Conservation (phyloP, 2,888 invertebrate species). For the Aleiodes testaceus region DNA sequence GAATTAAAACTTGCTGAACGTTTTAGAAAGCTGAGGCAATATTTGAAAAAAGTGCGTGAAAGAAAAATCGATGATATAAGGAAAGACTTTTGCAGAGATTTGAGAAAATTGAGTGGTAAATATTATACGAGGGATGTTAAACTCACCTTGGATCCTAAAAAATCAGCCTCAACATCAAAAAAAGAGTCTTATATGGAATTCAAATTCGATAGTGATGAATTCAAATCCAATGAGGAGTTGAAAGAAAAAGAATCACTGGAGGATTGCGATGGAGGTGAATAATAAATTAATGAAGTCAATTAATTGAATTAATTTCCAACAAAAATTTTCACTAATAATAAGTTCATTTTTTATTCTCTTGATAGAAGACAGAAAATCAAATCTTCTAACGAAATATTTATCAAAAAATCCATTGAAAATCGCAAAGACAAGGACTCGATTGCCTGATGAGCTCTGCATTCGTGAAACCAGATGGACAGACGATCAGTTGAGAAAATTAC, state of each 20-base stretch:
- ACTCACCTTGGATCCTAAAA: not conserved
- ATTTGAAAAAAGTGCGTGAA: slow-evolving; percentile 76
- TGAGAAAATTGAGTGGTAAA: slow-evolving; percentile 74
- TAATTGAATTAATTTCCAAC: too few species aligned
- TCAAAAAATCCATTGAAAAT: slow-evolving; percentile 53
- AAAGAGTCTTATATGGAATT: slow-evolving; percentile 7
- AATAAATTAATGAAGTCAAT: too few species aligned
- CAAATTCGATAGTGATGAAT: slow-evolving; percentile 14
- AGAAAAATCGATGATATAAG: slow-evolving; percentile 77
- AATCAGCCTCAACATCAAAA: slow-evolving; percentile 33
- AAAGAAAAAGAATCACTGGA: slow-evolving; percentile 14
- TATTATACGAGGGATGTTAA: slow-evolving; percentile 62
- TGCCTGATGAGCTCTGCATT: slow-evolving; percentile 73
- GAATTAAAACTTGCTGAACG: slow-evolving; percentile 40
- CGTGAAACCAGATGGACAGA: slow-evolving; percentile 80
- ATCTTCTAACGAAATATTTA: slow-evolving; percentile 73
- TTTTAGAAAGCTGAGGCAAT: slow-evolving; percentile 73
- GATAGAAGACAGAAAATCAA: slow-evolving; percentile 74
- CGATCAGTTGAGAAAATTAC: slow-evolving; percentile 76
- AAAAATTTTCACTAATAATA: too few species aligned
- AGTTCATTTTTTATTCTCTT: not conserved
- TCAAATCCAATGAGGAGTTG: not conserved
- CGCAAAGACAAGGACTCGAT: slow-evolving; percentile 34
- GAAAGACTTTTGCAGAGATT: slow-evolving; percentile 69
- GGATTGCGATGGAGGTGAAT: not conserved